Evolutionary conservation across 1,140 invertebrate genomes (phyloP), one percentile per base, ranked within the genome.

Genomic region (Nylanderia fulva): DNA sequence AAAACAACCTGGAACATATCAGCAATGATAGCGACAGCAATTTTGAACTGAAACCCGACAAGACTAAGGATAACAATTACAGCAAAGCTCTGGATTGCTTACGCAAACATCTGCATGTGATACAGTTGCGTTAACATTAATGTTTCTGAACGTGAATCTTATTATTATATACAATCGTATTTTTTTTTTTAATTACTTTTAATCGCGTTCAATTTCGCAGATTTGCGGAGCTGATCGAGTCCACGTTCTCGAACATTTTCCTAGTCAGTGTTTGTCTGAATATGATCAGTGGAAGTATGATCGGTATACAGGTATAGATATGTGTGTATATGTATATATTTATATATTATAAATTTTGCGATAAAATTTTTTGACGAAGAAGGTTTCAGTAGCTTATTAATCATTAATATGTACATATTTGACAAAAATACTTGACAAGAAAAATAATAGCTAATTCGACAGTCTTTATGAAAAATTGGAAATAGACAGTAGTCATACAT

Each of bases 101-200:
- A 21, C 71, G 71, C 71, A 75, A 11, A 9, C 71, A 75, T 39
- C 54, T 75, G 33, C 71, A 75, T 18, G 71, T 60, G 33, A 75
- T 75, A 75, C 52, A 75, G 71, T 48, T 75, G 33, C 29, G 71
- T n/a, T n/a, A n/a, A n/a, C n/a, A n/a, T n/a, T n/a, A n/a, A n/a
- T n/a, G n/a, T n/a, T n/a, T n/a, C n/a, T n/a, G n/a, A n/a, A n/a
- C n/a, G n/a, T n/a, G n/a, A n/a, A n/a, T n/a, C n/a, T n/a, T n/a
- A n/a, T n/a, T 45, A 45, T 45, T 9, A 45, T 45, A 13, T 2
- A 13, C 11, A 2, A 45, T 45, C 11, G 29, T 33, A 33, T 33
- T 13, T 45, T 11, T 11, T n/a, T 15, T 27, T 8, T 0, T 0
- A n/a, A 11, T 27, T 27, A 8, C 6, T 21, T 60, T 60, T 75